Evolutionary conservation across 2,797 vertebrate species (phyloP), one percentile per base, ranked within the genome.

Genomic region (Trichosurus vulpecula): DNA sequence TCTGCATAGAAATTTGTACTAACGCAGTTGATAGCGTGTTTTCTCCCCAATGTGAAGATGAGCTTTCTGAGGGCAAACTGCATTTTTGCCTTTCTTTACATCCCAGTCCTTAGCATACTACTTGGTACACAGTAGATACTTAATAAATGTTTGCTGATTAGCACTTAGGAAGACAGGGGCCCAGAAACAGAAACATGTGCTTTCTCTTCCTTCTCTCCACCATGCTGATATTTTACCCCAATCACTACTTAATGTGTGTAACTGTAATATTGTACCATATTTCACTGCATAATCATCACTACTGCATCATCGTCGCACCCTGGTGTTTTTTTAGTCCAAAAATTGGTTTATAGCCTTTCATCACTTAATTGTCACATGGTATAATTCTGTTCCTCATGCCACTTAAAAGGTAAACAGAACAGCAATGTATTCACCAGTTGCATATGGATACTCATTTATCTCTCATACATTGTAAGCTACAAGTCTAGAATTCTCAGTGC

Each of bases 261-360:
- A 87, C 22, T 87, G 47, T 47, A 87, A 27, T 87, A 91, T 74
- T 96, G 96, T 74, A 57, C 27, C 8, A 10, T 57, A 57, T 57
- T 57, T 57, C 27, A 57, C 56, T 29, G 8, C 27, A 57, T 57
- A 57, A 57, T 30, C 56, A 29, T 57, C 6, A 1, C 54, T 13
- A 57, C 56, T 29, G 8, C 27, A 57, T 57, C 57, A 57, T 30
- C 56, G 29, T 57, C 6, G 1, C 25, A 10, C 27, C 27, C 27
- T 9, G 27, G 54, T 8, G 53, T 54, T 27, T 57, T 57, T 57
- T 57, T 57, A 57, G 56, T 57, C 27, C 56, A 57, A 57, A 57
- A 57, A 10, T 57, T 57, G 27, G 29, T 29, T 57, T 57, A 57
- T 30, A 57, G 57, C 56, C 29, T 57, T 29, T 57, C 56, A 57